Percentiles rank a stretch among this genome's conserved stretches.
Evolutionary conservation across 2,797 vertebrate species (phyloP).

Genomic region (Leptoclinus maculatus): DNA sequence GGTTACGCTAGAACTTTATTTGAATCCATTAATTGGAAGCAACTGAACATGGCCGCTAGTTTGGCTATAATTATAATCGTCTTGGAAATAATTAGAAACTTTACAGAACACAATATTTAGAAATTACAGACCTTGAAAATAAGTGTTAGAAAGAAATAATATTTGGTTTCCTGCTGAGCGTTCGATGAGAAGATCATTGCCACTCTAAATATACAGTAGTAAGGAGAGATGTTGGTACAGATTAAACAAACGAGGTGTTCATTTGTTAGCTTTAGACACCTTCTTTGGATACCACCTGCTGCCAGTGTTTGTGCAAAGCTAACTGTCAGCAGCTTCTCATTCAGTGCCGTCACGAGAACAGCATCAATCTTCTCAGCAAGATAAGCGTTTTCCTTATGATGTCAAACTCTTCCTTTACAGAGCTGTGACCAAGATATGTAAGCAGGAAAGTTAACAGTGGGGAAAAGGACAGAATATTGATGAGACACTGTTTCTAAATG

Average conservation of each 20-base stretch:
- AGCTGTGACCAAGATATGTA: neutral
- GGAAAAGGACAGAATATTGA: neutral
- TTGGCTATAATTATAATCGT: neutral
- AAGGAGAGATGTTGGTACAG: neutral
- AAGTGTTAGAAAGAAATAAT: neutral
- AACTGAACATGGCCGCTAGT: no score
- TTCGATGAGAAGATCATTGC: neutral
- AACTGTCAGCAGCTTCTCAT: neutral
- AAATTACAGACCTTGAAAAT: neutral
- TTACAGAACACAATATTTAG: neutral
- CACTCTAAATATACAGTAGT: neutral
- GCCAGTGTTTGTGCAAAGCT: conserved; percentile 4
- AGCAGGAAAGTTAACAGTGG: neutral
- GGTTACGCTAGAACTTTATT: neutral
- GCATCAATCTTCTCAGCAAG: neutral
- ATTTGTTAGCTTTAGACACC: neutral
- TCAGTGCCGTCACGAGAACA: neutral
- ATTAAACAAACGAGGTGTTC: neutral
- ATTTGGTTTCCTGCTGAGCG: neutral
- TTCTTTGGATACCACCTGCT: neutral
- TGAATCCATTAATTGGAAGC: neutral
- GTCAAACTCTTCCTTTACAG: neutral
- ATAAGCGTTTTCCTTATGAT: neutral
- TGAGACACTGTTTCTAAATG: neutral
- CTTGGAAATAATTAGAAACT: neutral